Base-by-base conservation (phyloP, 2,797 vertebrate genomes). In the Dallia pectoralis region DNA sequence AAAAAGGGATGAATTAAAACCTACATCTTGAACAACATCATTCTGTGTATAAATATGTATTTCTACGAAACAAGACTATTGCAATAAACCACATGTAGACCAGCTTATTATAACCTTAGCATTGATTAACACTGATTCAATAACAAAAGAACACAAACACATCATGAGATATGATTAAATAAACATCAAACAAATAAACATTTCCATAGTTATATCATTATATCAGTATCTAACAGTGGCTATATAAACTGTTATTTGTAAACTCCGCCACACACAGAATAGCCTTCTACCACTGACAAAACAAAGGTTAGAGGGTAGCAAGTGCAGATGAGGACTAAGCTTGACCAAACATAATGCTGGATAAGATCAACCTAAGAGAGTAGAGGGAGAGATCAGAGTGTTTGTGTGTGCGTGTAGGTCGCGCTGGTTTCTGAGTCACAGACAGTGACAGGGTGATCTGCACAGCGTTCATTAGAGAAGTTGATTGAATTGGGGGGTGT, bases 401-500 rank as follows among this genome's bases (percentile, higher is more conserved):
- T 40, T 12, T 44, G 32, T 66, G 32, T 40, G 33, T 22, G 18
- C 47, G 19, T 25, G 19, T 67, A 70, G 79, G 80, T 77, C 77
- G 77, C 74, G 74, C 77, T 85, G 83, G 84, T 85, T 72, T 84
- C 64, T 74, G 77, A 83, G 72, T 79, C 75, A 70, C 83, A 80
- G 77, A 49, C 16, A 64, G 62, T 16, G 62, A 30, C 62, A 32
- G 62, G 62, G 62, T 84, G 83, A 22, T 86, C 87, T 89, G 87
- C 81, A 86, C 84, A 87, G 84, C 89, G 79, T 92, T 91, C 87
- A 88, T 90, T 89, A 88, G 67, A 67, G 69, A 65, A 64, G 32
- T 77, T 90, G 87, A 91, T 90, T 90, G 86, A 90, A 91, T 90
- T 86, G 82, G 82, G 79, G 86, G 88, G 88, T 89, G 89, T 91